phyloP scores from a whole-genome alignment of 2,113 vertebrate species.

The Laticauda laticaudata region DNA sequence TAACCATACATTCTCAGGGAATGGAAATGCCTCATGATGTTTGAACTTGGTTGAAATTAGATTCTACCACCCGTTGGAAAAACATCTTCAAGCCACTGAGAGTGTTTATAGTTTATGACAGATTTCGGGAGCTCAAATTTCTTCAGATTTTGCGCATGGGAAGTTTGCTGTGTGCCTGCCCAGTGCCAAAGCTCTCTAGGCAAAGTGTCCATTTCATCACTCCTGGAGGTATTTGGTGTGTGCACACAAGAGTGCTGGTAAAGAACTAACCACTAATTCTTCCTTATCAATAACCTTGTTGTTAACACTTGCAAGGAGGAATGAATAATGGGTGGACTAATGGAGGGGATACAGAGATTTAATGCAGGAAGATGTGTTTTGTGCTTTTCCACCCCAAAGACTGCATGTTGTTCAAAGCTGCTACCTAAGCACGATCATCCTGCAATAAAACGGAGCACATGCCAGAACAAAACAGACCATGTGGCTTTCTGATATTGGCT shows the following conservation, averaged over 20 bases:
- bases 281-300: background rate
- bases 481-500: constrained; percentile 5
- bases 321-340: background rate
- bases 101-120: background rate
- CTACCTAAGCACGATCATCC: background rate
- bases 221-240: background rate
- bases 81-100: background rate
- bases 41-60: background rate
- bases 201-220: background rate
- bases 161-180: background rate
- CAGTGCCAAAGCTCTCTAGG: background rate
- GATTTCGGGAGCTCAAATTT: background rate
- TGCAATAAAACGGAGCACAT: background rate
- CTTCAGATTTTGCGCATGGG: background rate
- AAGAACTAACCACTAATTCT: background rate
- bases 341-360: background rate
- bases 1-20: background rate
- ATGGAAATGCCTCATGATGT: background rate
- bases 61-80: background rate
- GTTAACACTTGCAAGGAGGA: background rate
- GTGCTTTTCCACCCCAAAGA: background rate
- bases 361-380: background rate
- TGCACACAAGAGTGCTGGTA: too few species aligned
- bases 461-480: constrained; percentile 4
- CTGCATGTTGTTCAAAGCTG: background rate